Evolutionary conservation across 2,797 vertebrate genomes (phyloP), one percentile per base, ranked within the genome.

Genomic region (Muscicapa comitata): DNA sequence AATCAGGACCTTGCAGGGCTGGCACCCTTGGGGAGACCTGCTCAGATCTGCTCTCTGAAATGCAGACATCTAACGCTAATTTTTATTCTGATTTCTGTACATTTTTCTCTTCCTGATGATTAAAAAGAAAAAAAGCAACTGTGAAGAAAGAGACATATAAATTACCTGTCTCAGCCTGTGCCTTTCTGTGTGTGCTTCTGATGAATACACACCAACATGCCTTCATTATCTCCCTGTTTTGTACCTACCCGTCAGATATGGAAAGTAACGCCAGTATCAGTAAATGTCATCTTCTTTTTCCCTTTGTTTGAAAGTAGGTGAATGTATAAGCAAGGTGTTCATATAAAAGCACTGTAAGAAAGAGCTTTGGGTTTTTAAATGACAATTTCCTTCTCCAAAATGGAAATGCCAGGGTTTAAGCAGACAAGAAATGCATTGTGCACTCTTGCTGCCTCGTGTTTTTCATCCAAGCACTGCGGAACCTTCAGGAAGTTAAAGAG

Each of bases 61-160:
- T 48, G 61, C 78, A 79, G 72, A 61, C 59, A 35, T 81, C 19
- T 81, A 47, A 59, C 0, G 8, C 61, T 47, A 66, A 78, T 88
- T 94, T 86, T 84, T 57, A 59, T 84, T 75, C 85, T 75, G 48
- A 67, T 78, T 88, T 81, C 51, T 68, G 55, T 50, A 35, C 8
- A 3, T 76, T 94, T 80, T 90, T 66, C 24, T 62, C 43, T 53
- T 85, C 54, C 42, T 38, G 29, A 80, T 37, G 26, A 48, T 93
- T 19, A 48, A 45, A 70, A 55, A 61, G 20, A 54, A 29, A 42
- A 55, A 61, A 21, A 40, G 14, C 8, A 50, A 19, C 21, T 42
- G 15, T 63, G 72, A 94, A 91, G 61, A 89, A 70, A 94, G 47
- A 95, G 88, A 93, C 68, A 63, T 54, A 83, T 29, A 82, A 95